phyloP scores from a whole-genome alignment of 2,797 vertebrate species.

The Odontamblyopus lacepedii region DNA sequence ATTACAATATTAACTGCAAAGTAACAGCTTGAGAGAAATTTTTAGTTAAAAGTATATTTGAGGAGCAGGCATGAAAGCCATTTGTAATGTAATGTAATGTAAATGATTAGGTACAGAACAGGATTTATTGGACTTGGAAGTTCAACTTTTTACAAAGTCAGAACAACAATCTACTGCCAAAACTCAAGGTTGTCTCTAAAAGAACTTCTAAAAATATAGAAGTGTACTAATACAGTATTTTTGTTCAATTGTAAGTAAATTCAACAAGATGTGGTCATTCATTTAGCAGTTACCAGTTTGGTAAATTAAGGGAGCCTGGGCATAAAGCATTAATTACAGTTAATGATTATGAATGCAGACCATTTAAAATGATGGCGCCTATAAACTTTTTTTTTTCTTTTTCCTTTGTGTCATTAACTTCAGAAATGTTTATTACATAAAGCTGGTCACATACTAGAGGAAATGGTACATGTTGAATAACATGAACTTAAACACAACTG shows the following conservation, averaged over 20 bases:
- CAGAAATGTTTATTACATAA: too few relatives aligned
- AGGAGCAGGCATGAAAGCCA: neutral
- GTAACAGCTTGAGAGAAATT: neutral
- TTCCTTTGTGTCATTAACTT: too few relatives aligned
- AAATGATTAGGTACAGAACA: conserved; percentile 9
- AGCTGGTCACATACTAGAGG: too few relatives aligned
- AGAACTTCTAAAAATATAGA: neutral
- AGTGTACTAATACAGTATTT: neutral
- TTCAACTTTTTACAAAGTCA: conserved; percentile 2
- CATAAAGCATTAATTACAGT: too few relatives aligned
- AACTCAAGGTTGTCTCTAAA: conserved; percentile 4
- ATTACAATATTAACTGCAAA: neutral
- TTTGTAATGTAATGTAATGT: conserved; percentile 2
- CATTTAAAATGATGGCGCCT: too few relatives aligned
- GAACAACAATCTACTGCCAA: neutral
- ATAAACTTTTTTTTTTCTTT: too few relatives aligned
- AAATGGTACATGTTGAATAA: too few relatives aligned
- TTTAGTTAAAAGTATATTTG: neutral
- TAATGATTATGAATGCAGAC: too few relatives aligned
- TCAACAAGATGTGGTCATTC: neutral
- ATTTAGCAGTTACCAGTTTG: neutral
- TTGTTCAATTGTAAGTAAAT: neutral
- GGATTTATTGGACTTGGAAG: neutral
- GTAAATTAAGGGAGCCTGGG: neutral
- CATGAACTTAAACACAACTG: too few relatives aligned